Conservation (phyloP, 53 echinoderm and acorn worm genomes). For the Arbacia lixula region DNA sequence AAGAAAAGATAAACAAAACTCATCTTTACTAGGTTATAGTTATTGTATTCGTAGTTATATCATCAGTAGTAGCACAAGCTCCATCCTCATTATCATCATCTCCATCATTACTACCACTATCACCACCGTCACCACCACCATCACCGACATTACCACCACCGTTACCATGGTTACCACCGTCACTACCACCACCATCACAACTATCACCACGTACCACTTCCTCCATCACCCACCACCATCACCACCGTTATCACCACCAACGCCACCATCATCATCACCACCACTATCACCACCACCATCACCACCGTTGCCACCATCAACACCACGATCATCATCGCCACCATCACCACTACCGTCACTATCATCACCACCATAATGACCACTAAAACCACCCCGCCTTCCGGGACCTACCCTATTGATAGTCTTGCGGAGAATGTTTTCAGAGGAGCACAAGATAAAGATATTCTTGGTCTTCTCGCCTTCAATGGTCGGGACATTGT, state of each 20-base stretch:
- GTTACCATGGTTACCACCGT: too few relatives aligned
- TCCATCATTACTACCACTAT: not conserved
- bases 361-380: not conserved
- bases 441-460: constrained; percentile 79
- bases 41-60: too few relatives aligned
- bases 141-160: too few relatives aligned
- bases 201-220: too few relatives aligned
- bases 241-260: not conserved
- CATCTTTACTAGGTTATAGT: too few relatives aligned
- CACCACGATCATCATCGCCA: not conserved
- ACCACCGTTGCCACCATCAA: not conserved
- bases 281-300: not conserved
- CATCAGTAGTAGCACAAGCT: not conserved
- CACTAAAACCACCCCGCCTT: too few relatives aligned
- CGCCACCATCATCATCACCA: not conserved
- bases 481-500: constrained; percentile 58
- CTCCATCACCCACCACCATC: not conserved
- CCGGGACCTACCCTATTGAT: constrained; percentile 39
- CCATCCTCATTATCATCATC: constrained; percentile 21
- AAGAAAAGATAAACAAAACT: not conserved
- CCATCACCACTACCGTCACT: not conserved
- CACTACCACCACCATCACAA: too few relatives aligned
- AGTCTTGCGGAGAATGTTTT: constrained; percentile 49
- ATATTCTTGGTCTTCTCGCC: constrained; percentile 69
- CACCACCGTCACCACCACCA: not conserved